These are phyloP conservation scores for Sinocyclocheilus rhinocerous DNA, from an alignment of 2,113 vertebrate genomes.

Conservation along the genomic window DNA sequence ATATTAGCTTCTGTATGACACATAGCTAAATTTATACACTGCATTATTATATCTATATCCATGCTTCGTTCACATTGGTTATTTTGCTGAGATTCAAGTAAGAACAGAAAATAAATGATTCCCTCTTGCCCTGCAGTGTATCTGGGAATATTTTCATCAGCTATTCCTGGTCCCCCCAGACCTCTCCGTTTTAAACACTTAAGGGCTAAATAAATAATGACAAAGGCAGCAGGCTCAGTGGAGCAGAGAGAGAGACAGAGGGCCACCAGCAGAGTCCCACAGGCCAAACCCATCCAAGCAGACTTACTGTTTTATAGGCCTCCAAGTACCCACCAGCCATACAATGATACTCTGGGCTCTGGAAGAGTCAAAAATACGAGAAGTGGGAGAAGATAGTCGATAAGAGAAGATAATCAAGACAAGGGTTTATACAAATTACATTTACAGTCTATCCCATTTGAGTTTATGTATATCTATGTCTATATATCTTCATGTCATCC, in stretches of 20 bases:
- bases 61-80: neutral
- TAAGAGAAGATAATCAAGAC: no score
- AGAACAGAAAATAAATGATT: slow-evolving; percentile 22
- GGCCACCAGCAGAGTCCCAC: slow-evolving; percentile 73
- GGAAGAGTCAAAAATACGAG: slow-evolving; percentile 61
- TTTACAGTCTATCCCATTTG: neutral
- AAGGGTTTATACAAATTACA: neutral
- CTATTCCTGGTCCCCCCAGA: slow-evolving; percentile 72
- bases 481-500: slow-evolving; percentile 31
- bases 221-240: slow-evolving; percentile 60
- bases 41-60: neutral
- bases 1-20: slow-evolving; percentile 30
- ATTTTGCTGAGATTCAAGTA: slow-evolving; percentile 16
- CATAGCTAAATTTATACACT: slow-evolving; percentile 1
- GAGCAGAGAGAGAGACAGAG: slow-evolving; percentile 68
- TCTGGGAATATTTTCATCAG: slow-evolving; percentile 74
- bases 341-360: slow-evolving; percentile 83
- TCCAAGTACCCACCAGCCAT: slow-evolving; percentile 86
- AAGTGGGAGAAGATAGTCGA: neutral
- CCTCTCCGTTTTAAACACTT: slow-evolving; percentile 83
- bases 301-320: slow-evolving; percentile 87
- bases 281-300: slow-evolving; percentile 85
- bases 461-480: slow-evolving; percentile 22
- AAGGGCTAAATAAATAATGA: slow-evolving; percentile 92
- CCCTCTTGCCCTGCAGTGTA: slow-evolving; percentile 45